These are phyloP conservation scores for Malacosoma neustria DNA, from an alignment of 2,888 invertebrate species.

Conservation along the genomic window DNA sequence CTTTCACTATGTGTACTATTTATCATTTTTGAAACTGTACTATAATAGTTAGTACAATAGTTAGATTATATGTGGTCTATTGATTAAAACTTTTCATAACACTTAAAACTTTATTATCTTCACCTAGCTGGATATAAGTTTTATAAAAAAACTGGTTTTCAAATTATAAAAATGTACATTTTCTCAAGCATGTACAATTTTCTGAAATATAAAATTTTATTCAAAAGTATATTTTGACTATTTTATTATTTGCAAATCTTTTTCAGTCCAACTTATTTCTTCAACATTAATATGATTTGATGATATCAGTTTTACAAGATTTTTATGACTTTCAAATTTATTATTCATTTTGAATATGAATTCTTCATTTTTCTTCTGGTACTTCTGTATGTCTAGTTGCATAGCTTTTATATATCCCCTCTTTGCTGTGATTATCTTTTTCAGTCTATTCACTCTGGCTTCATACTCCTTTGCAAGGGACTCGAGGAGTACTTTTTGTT, in stretches of 20 bases:
- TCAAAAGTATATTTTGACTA: constrained; percentile 44
- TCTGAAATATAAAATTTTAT: constrained; percentile 71
- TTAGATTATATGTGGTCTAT: constrained; percentile 26
- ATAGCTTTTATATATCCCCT: constrained; percentile 56
- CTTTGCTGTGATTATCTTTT: constrained; percentile 50
- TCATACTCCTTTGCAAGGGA: constrained; percentile 58
- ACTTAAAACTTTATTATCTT: constrained; percentile 48
- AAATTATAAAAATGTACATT: constrained; percentile 56
- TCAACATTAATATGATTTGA: constrained; percentile 28
- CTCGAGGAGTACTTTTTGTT: constrained; percentile 50
- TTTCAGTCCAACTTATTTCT: constrained; percentile 35
- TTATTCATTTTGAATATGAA: constrained; percentile 38
- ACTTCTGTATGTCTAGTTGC: constrained; percentile 58
- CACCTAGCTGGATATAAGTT: constrained; percentile 46
- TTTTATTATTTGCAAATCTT: constrained; percentile 38
- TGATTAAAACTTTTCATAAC: constrained; percentile 35
- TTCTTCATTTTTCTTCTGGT: constrained; percentile 58
- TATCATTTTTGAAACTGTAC: constrained; percentile 33
- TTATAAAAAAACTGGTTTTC: constrained; percentile 46
- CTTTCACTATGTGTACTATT: constrained; percentile 8
- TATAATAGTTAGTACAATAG: constrained; percentile 40
- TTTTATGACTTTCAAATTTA: constrained; percentile 42
- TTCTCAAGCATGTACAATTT: constrained; percentile 71
- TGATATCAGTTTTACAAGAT: constrained; percentile 24
- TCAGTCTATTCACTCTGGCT: constrained; percentile 39